A percentile compares a stretch with the other conserved stretches of the same genome.
Evolutionary conservation across 2,797 vertebrate genomes (phyloP).

Genomic region (Anabacerthia variegaticeps): DNA sequence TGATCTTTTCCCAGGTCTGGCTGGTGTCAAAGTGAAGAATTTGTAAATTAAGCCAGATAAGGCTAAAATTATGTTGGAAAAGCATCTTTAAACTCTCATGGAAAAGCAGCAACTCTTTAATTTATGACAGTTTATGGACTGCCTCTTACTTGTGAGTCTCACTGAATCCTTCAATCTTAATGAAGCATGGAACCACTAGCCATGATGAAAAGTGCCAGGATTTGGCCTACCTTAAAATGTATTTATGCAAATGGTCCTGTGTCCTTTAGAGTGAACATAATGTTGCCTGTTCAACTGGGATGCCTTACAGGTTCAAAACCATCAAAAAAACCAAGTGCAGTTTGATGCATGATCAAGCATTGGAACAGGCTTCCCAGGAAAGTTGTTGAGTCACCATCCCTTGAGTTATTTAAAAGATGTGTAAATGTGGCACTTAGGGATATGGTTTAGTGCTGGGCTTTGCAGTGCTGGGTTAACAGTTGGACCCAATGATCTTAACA

Average conservation of each 20-base stretch:
- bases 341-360: background rate
- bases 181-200: background rate
- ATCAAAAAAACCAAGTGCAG: background rate
- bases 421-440: background rate
- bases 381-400: background rate
- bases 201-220: background rate
- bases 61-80: background rate
- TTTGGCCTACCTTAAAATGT: background rate
- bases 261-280: background rate
- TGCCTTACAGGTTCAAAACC: background rate
- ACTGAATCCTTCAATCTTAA: background rate
- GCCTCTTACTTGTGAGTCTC: background rate
- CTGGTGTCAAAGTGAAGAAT: background rate
- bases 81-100: background rate
- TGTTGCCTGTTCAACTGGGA: background rate
- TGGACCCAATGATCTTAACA: background rate
- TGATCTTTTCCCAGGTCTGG: background rate
- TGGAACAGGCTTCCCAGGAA: background rate
- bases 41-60: background rate
- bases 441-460: background rate
- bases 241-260: background rate
- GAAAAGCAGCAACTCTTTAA: background rate
- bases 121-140: background rate
- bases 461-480: background rate
- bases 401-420: background rate